These are phyloP conservation scores for Lasioglossum leucozonium DNA, from an alignment of 2,888 invertebrate genomes.

Conservation along the genomic window DNA sequence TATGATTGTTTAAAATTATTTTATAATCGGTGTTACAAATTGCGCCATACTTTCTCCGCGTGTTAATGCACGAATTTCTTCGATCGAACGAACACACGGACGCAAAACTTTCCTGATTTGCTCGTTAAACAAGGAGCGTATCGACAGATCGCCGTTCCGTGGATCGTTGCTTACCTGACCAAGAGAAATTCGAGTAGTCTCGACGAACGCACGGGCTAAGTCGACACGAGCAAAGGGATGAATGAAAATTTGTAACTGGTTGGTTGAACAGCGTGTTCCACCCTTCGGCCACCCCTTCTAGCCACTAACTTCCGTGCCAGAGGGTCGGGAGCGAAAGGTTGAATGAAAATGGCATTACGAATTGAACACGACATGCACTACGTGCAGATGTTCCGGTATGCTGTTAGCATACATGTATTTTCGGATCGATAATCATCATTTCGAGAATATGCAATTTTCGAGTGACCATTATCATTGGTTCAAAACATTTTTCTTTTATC, in stretches of 20 bases:
- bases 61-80: too few species aligned
- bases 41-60: too few species aligned
- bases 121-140: constrained; percentile 12
- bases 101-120: too few species aligned
- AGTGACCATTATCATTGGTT: background rate
- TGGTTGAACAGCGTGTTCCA: constrained; percentile 32
- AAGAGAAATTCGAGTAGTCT: background rate
- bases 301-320: constrained; percentile 10
- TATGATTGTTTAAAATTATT: too few species aligned
- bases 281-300: constrained; percentile 6
- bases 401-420: background rate
- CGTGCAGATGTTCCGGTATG: background rate
- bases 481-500: background rate
- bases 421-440: background rate
- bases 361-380: background rate
- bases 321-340: constrained; percentile 7
- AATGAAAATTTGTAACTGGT: constrained; percentile 56
- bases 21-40: too few species aligned
- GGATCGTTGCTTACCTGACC: constrained; percentile 30
- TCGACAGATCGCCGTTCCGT: background rate
- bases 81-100: too few species aligned
- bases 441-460: background rate
- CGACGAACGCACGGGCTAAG: constrained; percentile 10
- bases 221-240: constrained; percentile 41
- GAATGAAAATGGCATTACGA: constrained; percentile 32